These are phyloP conservation scores for Polydesmus complanatus DNA, from an alignment of 2,888 invertebrate genomes.

Conservation along the genomic window DNA sequence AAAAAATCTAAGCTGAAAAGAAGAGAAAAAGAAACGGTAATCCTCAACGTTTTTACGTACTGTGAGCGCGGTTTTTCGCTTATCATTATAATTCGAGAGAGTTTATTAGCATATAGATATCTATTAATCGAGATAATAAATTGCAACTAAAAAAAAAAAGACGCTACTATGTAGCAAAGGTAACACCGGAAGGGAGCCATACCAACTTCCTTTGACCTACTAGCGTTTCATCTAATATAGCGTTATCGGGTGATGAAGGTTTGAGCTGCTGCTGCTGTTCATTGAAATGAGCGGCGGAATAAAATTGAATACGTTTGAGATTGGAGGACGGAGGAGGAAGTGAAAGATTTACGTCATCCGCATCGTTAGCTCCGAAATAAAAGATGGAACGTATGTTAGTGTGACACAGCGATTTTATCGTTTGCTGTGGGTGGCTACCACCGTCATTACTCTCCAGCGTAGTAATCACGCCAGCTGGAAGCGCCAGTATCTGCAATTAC, in stretches of 20 bases:
- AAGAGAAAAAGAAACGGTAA: no score
- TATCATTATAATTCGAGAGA: no score
- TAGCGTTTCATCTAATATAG: background rate
- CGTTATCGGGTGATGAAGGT: background rate
- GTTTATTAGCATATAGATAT: no score
- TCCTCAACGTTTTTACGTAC: no score
- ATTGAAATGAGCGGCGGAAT: background rate
- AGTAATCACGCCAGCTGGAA: background rate
- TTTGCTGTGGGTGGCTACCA: background rate
- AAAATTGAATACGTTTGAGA: background rate
- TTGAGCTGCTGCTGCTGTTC: background rate
- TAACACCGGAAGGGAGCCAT: background rate
- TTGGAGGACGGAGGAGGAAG: background rate
- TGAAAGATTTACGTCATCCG: background rate
- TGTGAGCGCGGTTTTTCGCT: no score
- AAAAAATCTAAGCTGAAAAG: no score
- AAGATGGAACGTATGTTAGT: background rate
- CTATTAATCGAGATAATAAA: no score
- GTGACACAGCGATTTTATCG: background rate
- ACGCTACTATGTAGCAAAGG: background rate
- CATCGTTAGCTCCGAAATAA: background rate
- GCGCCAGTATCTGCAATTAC: background rate
- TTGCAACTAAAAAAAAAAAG: no score
- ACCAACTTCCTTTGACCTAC: background rate
- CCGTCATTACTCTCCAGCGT: no score